A percentile compares a stretch with the other conserved stretches of the same genome.
Conservation (phyloP, 2,888 invertebrate genomes). For the Rotaria magnacalcarata region DNA sequence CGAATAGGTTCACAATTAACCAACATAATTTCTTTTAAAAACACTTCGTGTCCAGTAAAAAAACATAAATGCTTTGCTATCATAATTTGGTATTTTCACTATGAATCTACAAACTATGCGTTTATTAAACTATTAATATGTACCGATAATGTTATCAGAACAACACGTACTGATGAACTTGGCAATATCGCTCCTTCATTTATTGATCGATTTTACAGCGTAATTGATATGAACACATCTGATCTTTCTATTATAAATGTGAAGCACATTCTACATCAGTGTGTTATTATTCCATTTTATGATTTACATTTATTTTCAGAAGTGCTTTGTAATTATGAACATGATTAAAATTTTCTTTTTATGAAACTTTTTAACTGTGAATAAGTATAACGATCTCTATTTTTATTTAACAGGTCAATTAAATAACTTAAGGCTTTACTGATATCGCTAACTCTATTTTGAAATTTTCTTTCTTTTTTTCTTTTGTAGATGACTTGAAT, state of each 20-base stretch:
- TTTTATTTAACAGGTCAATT: too few species aligned
- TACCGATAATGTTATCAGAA: neutral
- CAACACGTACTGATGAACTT: neutral
- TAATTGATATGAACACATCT: neutral
- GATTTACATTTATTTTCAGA: neutral
- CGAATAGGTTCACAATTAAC: neutral
- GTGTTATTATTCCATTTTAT: neutral
- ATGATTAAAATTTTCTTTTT: neutral
- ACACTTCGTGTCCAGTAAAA: neutral
- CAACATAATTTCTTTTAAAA: neutral
- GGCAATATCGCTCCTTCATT: neutral
- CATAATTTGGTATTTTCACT: neutral
- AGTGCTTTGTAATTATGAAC: neutral
- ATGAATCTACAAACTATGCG: neutral
- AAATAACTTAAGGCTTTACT: too few species aligned
- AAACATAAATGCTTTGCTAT: neutral
- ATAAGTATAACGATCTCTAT: too few species aligned
- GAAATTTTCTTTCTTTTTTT: too few species aligned
- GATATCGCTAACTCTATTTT: too few species aligned
- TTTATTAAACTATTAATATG: neutral
- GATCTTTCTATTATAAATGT: neutral
- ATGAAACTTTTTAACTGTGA: too few species aligned
- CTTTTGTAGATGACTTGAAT: too few species aligned
- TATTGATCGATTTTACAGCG: neutral
- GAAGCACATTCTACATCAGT: neutral